Evolutionary conservation across 2,888 invertebrate species (phyloP).

Genomic region (Iselma pallidipennis): DNA sequence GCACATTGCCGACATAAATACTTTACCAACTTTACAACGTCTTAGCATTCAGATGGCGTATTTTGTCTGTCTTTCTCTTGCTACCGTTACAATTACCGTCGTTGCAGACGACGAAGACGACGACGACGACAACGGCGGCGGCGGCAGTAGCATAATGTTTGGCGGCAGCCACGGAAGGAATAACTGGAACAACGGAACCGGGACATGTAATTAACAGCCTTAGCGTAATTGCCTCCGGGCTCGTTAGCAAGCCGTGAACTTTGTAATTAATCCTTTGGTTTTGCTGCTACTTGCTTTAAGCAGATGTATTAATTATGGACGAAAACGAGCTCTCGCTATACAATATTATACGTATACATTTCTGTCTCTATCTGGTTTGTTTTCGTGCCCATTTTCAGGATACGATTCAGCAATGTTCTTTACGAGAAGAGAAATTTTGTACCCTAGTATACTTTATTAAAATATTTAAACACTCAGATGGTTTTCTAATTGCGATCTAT

Average conservation of each 20-base stretch:
- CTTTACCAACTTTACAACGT: slow-evolving; percentile 44
- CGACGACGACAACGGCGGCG: slow-evolving; percentile 17
- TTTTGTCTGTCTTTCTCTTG: background rate
- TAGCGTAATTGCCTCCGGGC: slow-evolving; percentile 59
- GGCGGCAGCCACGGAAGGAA: slow-evolving; percentile 16
- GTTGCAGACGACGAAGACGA: background rate
- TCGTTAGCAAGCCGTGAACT: slow-evolving; percentile 60
- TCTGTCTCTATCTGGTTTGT: background rate
- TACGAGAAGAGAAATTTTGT: slow-evolving; percentile 15
- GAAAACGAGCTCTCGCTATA: slow-evolving; percentile 43
- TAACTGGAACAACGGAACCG: slow-evolving; percentile 36
- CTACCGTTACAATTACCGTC: background rate
- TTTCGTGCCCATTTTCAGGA: background rate
- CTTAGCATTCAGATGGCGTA: slow-evolving; percentile 34
- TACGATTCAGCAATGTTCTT: background rate
- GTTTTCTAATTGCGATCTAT: slow-evolving; percentile 38
- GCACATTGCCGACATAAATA: slow-evolving; percentile 43
- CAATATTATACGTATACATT: background rate
- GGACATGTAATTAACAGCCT: slow-evolving; percentile 58
- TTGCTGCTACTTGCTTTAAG: slow-evolving; percentile 50
- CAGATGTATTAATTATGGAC: slow-evolving; percentile 57
- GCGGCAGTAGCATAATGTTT: slow-evolving; percentile 15
- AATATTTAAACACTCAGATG: slow-evolving; percentile 41
- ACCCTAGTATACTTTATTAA: slow-evolving; percentile 37
- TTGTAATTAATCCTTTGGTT: slow-evolving; percentile 59